phyloP scores from a whole-genome alignment of 2,797 vertebrate genomes.

The Urosaurus nigricauda region DNA sequence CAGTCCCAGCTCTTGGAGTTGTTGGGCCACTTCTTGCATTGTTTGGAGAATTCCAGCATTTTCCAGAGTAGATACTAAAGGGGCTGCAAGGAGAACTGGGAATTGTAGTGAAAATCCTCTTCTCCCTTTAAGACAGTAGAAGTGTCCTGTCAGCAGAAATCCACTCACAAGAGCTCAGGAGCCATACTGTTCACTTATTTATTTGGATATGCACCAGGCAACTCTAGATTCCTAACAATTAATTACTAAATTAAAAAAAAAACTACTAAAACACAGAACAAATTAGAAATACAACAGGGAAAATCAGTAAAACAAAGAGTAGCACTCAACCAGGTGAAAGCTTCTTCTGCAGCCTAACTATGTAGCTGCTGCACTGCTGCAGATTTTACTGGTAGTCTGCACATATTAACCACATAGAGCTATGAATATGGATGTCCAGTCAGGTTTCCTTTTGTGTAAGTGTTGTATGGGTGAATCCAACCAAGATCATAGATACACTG shows the following conservation, averaged over 20 bases:
- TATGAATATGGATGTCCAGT: background rate
- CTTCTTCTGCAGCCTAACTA: background rate
- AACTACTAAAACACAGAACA: no score
- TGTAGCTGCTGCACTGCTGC: background rate
- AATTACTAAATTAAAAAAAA: no score
- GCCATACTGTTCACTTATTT: no score
- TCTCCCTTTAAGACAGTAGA: no score
- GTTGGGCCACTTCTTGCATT: no score
- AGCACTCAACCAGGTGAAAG: background rate
- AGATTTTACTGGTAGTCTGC: background rate
- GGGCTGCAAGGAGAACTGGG: background rate
- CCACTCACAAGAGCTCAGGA: no score
- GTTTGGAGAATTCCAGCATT: background rate
- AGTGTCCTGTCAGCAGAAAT: no score
- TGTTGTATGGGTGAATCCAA: background rate
- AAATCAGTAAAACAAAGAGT: no score
- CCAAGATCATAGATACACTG: background rate
- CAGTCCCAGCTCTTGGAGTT: background rate
- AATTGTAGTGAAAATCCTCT: no score
- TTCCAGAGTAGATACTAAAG: background rate
- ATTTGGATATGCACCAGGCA: no score
- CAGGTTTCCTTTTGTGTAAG: background rate
- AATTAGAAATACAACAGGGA: no score
- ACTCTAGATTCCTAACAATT: no score
- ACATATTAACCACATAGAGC: background rate